Base-by-base conservation (phyloP, 1,140 invertebrate species). In the Sminthurides bifidus region DNA sequence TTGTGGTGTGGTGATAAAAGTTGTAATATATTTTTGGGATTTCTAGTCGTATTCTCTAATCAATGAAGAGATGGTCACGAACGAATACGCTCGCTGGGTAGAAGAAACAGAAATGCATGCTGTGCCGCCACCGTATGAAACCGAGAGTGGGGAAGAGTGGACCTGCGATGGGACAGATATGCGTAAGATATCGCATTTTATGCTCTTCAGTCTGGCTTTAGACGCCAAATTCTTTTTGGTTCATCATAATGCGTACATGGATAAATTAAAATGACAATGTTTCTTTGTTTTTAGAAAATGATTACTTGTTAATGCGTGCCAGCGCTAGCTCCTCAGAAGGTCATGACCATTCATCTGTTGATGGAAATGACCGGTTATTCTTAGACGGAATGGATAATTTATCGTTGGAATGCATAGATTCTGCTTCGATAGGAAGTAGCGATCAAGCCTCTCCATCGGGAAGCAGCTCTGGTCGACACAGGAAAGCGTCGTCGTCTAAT, bases 41-140 rank as follows among this genome's bases (percentile, higher is more conserved):
- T 31, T 40, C 17, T 44, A 60, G 58, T 52, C 44, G 10, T 59
- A 37, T 30, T 56, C 54, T 19, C 50, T 60, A 19, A 54, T 63
- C 8, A 63, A 63, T 31, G 52, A 60, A 27, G 58, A 63, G 31
- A 27, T 63, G 31, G 58, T 60, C 14, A 46, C 35, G 33, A 35
- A 46, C 17, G 40, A 24, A 21, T 52, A 58, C 19, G 45, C 40
- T 17, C 30, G 43, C 6, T 53, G 50, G 54, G 37, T 56, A 21
- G 33, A 31, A 14, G 54, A 56, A 40, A 29, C 33, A 14, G 49
- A 38, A 14, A 23, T 12, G 21, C 27, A 10, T 35, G 37, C 21
- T 40, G 29, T 26, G 17, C 5, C 27, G 5, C 6, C 27, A 8
- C 8, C 21, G 37, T 31, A 52, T 3, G 49, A 5, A 6, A 6